Evolutionary conservation across 2,797 vertebrate species (phyloP).

Genomic region (Varecia variegata): DNA sequence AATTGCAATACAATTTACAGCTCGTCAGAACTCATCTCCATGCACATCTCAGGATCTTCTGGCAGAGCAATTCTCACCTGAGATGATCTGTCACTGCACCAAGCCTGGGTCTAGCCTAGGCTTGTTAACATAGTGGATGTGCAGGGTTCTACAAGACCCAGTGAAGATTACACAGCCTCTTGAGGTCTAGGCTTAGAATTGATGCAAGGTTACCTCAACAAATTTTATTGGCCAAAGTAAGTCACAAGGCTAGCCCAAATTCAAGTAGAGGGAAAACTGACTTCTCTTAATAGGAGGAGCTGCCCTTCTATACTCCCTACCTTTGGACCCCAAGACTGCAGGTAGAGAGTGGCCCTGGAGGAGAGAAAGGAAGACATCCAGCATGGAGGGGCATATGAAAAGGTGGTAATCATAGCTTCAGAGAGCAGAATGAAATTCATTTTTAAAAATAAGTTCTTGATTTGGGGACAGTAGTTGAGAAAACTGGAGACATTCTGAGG

Average conservation of each 20-base stretch:
- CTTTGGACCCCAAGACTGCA: not conserved
- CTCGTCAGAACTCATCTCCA: not conserved
- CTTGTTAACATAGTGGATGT: not conserved
- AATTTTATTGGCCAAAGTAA: not conserved
- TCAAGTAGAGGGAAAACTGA: constrained; percentile 10
- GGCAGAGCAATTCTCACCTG: not conserved
- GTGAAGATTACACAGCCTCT: not conserved
- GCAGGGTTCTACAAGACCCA: not conserved
- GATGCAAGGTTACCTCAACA: not conserved
- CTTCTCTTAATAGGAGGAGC: not conserved
- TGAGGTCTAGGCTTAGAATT: not conserved
- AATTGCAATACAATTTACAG: not conserved
- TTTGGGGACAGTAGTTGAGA: not conserved
- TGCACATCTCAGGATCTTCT: not conserved
- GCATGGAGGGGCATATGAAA: not conserved
- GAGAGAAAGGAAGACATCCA: not conserved
- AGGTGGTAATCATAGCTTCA: not conserved
- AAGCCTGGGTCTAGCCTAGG: not conserved
- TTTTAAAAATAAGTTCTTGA: not conserved
- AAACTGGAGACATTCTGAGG: constrained; percentile 4
- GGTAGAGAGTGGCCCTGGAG: not conserved
- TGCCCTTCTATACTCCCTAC: not conserved
- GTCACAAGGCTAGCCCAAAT: not conserved
- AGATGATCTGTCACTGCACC: not conserved
- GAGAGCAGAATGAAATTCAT: not conserved